These are phyloP conservation scores for Corythornis vintsioides DNA, from an alignment of 2,113 vertebrate genomes.

Conservation along the genomic window DNA sequence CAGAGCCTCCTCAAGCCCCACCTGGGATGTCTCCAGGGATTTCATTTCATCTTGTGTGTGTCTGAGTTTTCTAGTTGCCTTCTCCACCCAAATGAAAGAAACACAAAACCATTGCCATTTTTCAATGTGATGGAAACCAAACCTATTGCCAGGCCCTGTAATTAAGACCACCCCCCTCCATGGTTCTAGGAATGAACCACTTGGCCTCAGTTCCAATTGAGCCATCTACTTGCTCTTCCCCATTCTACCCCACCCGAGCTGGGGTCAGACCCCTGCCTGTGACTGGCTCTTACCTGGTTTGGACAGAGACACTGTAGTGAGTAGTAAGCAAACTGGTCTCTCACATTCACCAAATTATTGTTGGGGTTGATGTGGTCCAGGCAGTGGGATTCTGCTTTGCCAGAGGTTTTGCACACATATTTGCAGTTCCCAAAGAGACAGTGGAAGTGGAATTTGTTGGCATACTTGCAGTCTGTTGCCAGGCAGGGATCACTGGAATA, in stretches of 20 bases:
- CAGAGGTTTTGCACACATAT: constrained; percentile 98
- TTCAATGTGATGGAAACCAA: not conserved
- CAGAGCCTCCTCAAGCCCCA: too few species aligned
- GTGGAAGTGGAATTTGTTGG: constrained; percentile 99
- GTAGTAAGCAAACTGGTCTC: constrained; percentile 98
- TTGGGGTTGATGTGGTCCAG: constrained; percentile 99
- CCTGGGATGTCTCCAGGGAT: not conserved
- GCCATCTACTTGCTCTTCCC: not conserved
- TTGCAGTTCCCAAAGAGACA: constrained; percentile 99
- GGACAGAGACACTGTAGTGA: constrained; percentile 98
- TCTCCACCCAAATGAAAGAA: not conserved
- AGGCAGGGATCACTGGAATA: constrained; percentile 92
- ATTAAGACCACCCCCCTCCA: not conserved
- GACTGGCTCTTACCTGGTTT: constrained; percentile 88
- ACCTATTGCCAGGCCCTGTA: not conserved
- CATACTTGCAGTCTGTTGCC: constrained; percentile 98
- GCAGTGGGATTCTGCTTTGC: constrained; percentile 98
- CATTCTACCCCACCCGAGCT: not conserved
- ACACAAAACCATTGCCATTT: not conserved
- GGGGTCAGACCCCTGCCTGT: not conserved
- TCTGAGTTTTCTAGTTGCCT: not conserved
- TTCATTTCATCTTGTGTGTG: not conserved
- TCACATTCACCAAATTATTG: constrained; percentile 95
- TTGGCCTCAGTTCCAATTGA: not conserved
- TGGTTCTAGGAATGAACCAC: not conserved